Percentiles rank a stretch among this genome's conserved stretches.
Conservation (phyloP, 2,888 invertebrate species). For the Asteroscopus sphinx region DNA sequence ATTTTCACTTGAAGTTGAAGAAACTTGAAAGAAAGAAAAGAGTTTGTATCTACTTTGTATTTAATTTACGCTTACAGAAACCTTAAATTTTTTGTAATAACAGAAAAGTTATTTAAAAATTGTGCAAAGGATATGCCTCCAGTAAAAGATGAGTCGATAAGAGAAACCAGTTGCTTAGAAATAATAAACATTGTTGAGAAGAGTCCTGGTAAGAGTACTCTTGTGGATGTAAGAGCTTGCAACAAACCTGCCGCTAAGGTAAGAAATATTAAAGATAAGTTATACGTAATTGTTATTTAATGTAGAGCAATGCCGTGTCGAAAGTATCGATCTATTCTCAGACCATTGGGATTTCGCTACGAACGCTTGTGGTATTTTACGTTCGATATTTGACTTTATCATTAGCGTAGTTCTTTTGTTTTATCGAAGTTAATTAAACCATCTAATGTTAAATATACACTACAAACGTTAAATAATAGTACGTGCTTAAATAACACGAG, state of each 20-base stretch:
- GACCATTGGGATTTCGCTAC: slow-evolving; percentile 15
- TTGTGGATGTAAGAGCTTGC: slow-evolving; percentile 92
- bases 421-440: too few species aligned
- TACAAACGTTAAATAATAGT: slow-evolving; percentile 2
- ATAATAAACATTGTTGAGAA: slow-evolving; percentile 84
- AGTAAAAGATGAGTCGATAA: slow-evolving; percentile 86
- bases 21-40: slow-evolving; percentile 36
- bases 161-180: slow-evolving; percentile 85
- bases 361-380: slow-evolving; percentile 32
- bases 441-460: too few species aligned
- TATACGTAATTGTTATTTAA: slow-evolving; percentile 5
- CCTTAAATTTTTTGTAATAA: neutral
- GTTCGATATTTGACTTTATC: slow-evolving; percentile 12
- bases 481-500: slow-evolving; percentile 21
- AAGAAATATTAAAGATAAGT: slow-evolving; percentile 61
- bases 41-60: slow-evolving; percentile 34
- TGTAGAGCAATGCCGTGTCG: slow-evolving; percentile 5
- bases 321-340: slow-evolving; percentile 32
- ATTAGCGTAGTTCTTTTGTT: slow-evolving; percentile 8
- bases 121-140: slow-evolving; percentile 85
- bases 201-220: slow-evolving; percentile 85
- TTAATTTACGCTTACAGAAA: slow-evolving; percentile 23
- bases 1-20: slow-evolving; percentile 66
- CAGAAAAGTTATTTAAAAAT: slow-evolving; percentile 30
- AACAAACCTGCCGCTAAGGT: slow-evolving; percentile 92